Evolutionary conservation across 1,140 invertebrate species (phyloP).

Genomic region (Bursaphelenchus mucronatus): DNA sequence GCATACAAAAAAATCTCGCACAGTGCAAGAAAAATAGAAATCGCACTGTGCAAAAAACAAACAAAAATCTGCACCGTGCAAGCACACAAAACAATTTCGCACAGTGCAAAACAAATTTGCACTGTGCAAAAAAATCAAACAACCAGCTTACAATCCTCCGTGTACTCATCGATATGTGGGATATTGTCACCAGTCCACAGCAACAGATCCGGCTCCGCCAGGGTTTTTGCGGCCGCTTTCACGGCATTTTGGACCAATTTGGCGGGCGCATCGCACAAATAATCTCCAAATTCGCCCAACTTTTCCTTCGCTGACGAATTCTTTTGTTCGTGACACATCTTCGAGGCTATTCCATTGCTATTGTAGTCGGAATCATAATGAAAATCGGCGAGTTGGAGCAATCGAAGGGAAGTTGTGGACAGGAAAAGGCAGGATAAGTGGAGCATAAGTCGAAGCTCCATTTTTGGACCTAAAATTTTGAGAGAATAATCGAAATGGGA

Average conservation of each 20-base stretch:
- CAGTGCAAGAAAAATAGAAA: background rate
- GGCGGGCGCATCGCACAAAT: constrained; percentile 52
- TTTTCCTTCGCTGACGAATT: background rate
- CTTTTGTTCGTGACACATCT: constrained; percentile 37
- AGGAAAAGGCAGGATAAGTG: too few relatives aligned
- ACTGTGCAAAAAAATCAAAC: background rate
- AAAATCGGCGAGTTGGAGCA: constrained; percentile 52
- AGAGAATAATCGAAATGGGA: too few relatives aligned
- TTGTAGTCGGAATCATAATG: constrained; percentile 47
- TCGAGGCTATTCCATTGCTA: constrained; percentile 28
- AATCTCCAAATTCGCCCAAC: constrained; percentile 46
- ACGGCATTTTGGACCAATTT: constrained; percentile 37
- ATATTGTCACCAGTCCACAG: constrained; percentile 59
- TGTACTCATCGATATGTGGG: constrained; percentile 50
- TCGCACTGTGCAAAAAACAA: background rate
- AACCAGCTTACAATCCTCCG: constrained; percentile 29
- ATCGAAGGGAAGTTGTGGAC: background rate
- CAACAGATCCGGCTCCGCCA: constrained; percentile 47
- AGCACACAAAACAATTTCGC: background rate
- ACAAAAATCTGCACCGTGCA: background rate
- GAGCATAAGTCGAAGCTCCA: too few relatives aligned
- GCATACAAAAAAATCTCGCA: too few relatives aligned
- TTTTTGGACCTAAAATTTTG: too few relatives aligned
- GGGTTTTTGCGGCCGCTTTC: constrained; percentile 25
- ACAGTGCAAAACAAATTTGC: constrained; percentile 6